Evolutionary conservation across 2,797 vertebrate species (phyloP), one percentile per base, ranked within the genome.

Genomic region (Sciurus carolinensis): DNA sequence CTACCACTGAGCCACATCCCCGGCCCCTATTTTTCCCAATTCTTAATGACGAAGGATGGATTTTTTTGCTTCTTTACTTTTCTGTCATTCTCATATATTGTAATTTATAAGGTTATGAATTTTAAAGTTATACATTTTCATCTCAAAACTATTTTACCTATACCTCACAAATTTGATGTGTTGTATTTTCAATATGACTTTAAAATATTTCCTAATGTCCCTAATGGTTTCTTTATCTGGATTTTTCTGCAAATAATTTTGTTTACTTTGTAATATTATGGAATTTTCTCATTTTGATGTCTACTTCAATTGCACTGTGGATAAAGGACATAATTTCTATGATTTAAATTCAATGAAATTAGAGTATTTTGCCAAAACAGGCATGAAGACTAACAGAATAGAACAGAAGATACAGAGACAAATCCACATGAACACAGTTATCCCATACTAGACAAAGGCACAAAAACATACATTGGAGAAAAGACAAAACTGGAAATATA

Each of bases 251-350:
- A 18, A 72, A 73, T 54, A 87, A 18, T 73, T 8, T 81, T 33
- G 24, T 33, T 72, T 81, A 64, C 52, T 52, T 64, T 24, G 18
- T 62, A 93, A 71, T 69, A 79, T 59, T 66, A 71, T 2, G n/a
- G 69, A 18, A 66, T 50, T 91, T 81, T 67, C 11, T 71, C 39
- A 36, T 59, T 80, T 75, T 66, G 44, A 66, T 33, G 50, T 87
- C 54, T 72, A 47, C 26, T 59, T 87, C 69, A 71, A 26, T 5
- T 87, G 42, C 15, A 33, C 4, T 80, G 15, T 79, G 39, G 76
- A 86, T 71, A 80, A 79, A 93, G 26, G 72, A 79, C 33, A 79
- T 47, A 87, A 87, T 71, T 15, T 85, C 72, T 67, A 76, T 54
- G 33, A 80, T n/a, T 42, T 73, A 54, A 82, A 52, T 64, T 73